Conservation (phyloP, 92 coral and sea anemone genomes). For the Montipora capitata region DNA sequence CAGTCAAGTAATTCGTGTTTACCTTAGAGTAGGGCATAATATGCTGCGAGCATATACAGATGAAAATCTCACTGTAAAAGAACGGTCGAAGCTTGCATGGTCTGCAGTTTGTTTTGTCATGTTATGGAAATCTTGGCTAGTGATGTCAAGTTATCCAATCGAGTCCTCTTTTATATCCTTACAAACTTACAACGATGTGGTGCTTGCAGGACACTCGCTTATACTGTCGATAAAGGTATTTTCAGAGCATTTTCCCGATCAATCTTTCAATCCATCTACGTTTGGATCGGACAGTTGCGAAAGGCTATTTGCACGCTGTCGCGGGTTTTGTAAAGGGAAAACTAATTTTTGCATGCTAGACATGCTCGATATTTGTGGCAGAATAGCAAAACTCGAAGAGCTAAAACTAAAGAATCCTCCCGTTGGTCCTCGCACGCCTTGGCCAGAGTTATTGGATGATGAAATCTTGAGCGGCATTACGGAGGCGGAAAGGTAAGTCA, state of each 20-base stretch:
- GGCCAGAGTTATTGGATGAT: neutral
- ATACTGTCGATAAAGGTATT: conserved; percentile 13
- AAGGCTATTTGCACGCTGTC: conserved; percentile 8
- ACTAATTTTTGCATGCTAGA: conserved; percentile 26
- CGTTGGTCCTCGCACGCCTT: neutral
- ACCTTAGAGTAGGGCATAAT: conserved; percentile 15
- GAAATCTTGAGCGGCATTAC: conserved; percentile 1
- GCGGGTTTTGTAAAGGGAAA: neutral
- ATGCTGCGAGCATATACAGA: conserved; percentile 6
- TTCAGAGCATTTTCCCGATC: neutral
- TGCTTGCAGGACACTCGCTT: conserved; percentile 15
- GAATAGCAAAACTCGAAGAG: conserved; percentile 13
- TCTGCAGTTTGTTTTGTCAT: conserved; percentile 14
- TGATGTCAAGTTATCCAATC: neutral
- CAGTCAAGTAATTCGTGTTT: conserved; percentile 8
- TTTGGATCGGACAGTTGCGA: conserved; percentile 42
- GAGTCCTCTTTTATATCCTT: conserved; percentile 31
- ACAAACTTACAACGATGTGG: conserved; percentile 33
- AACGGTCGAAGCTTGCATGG: conserved; percentile 23
- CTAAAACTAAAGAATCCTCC: neutral
- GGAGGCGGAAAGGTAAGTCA: conserved; percentile 29
- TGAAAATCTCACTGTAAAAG: neutral
- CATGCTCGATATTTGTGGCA: conserved; percentile 10
- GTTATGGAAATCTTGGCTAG: conserved; percentile 21
- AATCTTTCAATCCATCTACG: neutral